Percentiles rank a stretch among this genome's conserved stretches.
Conservation (phyloP, 2,797 vertebrate species). For the Philypnodon macrostomus region DNA sequence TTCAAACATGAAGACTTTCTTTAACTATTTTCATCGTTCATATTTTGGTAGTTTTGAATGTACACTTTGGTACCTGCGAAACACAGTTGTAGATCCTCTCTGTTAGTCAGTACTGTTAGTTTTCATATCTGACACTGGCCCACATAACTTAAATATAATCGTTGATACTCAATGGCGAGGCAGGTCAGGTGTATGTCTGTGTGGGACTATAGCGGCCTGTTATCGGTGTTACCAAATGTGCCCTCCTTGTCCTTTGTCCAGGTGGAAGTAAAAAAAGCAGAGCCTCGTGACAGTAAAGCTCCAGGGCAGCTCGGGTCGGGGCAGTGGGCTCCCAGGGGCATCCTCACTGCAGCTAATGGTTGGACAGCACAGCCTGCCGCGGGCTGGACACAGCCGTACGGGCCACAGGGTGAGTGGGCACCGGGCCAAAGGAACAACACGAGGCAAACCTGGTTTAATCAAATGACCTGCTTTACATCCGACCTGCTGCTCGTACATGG, state of each 20-base stretch:
- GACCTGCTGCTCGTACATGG: conserved; percentile 13
- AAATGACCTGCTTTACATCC: conserved; percentile 19
- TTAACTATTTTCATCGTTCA: too few species aligned
- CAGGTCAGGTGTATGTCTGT: conserved; percentile 82
- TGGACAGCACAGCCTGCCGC: conserved; percentile 95
- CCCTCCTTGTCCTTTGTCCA: conserved; percentile 86
- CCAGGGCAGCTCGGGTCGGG: conserved; percentile 89
- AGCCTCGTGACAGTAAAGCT: conserved; percentile 96
- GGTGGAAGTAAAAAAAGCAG: conserved; percentile 99
- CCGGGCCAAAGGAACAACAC: conserved; percentile 39
- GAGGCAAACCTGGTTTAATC: conserved; percentile 17
- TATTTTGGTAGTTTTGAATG: too few species aligned
- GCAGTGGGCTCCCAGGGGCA: conserved; percentile 93
- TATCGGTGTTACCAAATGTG: conserved; percentile 68
- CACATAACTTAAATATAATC: conserved; percentile 76
- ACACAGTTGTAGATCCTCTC: conserved; percentile 76
- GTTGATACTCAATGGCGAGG: conserved; percentile 76
- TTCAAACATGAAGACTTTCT: neutral
- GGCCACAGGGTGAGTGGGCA: conserved; percentile 90
- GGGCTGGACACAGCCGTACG: conserved; percentile 94
- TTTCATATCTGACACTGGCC: conserved; percentile 44
- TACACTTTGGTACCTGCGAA: conserved; percentile 95
- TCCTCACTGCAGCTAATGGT: conserved; percentile 95
- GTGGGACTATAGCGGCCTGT: conserved; percentile 61
- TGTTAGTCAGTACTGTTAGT: conserved; percentile 53